These are phyloP conservation scores for Nasonia oneida DNA, from an alignment of 2,888 invertebrate genomes.

Conservation along the genomic window DNA sequence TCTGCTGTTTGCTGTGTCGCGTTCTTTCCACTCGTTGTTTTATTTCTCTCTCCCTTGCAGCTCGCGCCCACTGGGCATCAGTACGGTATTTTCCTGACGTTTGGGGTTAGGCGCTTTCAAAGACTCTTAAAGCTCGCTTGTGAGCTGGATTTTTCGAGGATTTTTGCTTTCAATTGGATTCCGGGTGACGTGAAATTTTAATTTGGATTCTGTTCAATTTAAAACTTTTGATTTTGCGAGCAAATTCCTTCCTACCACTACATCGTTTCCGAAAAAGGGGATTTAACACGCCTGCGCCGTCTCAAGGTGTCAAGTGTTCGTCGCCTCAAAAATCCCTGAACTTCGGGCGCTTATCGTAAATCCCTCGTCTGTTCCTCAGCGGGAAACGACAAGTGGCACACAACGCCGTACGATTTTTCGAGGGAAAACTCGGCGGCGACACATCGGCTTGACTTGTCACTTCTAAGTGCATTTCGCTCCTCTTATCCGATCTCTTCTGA, in stretches of 20 bases:
- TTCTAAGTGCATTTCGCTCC: constrained; percentile 14
- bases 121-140: constrained; percentile 31
- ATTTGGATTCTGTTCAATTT: neutral
- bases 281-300: neutral
- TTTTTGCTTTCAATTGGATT: constrained; percentile 50
- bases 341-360: constrained; percentile 63
- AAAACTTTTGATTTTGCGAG: too few relatives aligned
- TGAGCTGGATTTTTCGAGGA: constrained; percentile 17
- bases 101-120: constrained; percentile 47
- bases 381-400: constrained; percentile 48
- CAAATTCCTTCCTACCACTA: neutral
- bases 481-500: neutral
- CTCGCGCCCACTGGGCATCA: neutral
- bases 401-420: constrained; percentile 12
- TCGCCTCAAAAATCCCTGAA: constrained; percentile 61
- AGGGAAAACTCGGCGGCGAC: constrained; percentile 27
- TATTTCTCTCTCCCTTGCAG: constrained; percentile 22
- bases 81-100: constrained; percentile 30
- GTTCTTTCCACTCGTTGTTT: neutral
- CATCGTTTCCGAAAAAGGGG: neutral
- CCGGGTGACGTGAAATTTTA: neutral
- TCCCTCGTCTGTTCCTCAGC: constrained; percentile 58
- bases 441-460: constrained; percentile 34
- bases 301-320: constrained; percentile 59
- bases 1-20: neutral